Percentiles rank a stretch among this genome's conserved stretches.
Evolutionary conservation across 2,888 invertebrate species (phyloP).

Genomic region (Conus canariensis): DNA sequence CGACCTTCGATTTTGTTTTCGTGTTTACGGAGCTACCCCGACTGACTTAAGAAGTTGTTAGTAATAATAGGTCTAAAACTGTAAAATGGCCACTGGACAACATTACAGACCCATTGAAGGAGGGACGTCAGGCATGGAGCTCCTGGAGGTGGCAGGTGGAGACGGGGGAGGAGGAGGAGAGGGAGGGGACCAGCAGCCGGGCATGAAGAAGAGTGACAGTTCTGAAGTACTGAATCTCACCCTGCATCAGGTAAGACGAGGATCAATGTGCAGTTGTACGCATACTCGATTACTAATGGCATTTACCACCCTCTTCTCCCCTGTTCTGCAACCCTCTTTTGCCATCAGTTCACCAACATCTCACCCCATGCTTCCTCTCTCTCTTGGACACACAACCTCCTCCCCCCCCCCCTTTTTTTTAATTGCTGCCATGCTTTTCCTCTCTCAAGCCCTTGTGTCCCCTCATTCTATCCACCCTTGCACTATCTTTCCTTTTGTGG

Average conservation of each 20-base stretch:
- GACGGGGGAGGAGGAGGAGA: slow-evolving; percentile 33
- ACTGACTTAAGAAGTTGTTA: too few species aligned
- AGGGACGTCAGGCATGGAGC: slow-evolving; percentile 41
- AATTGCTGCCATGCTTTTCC: not conserved
- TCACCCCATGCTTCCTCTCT: not conserved
- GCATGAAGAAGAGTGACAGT: slow-evolving; percentile 49
- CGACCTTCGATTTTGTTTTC: not conserved
- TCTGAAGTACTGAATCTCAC: slow-evolving; percentile 56
- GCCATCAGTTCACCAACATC: not conserved
- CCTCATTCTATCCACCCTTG: not conserved
- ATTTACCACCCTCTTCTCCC: not conserved
- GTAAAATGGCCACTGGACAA: slow-evolving; percentile 34
- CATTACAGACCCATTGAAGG: slow-evolving; percentile 44
- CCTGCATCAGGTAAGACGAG: slow-evolving; percentile 57
- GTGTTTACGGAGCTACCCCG: too few species aligned
- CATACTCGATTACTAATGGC: not conserved
- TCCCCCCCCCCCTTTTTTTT: not conserved
- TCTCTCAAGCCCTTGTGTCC: not conserved
- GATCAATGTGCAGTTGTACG: not conserved
- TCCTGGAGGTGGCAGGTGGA: slow-evolving; percentile 41
- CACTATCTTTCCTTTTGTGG: not conserved
- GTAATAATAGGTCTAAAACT: not conserved
- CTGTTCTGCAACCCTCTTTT: too few species aligned
- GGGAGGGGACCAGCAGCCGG: slow-evolving; percentile 30
- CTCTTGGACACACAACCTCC: not conserved